phyloP scores from a whole-genome alignment of 1,140 invertebrate species.

The Asobara japonica region DNA sequence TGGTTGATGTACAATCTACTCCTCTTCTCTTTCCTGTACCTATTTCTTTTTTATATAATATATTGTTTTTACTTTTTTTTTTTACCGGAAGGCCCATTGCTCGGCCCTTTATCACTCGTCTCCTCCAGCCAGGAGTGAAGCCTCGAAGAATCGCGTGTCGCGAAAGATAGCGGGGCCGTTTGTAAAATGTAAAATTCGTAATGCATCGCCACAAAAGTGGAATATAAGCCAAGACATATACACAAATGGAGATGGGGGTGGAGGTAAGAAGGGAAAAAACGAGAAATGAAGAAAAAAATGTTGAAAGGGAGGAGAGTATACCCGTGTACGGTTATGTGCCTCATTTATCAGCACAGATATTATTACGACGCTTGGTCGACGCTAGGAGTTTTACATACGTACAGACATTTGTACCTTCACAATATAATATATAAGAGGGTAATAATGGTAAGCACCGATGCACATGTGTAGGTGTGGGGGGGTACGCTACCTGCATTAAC shows the following conservation, averaged over 20 bases:
- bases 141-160: slow-evolving; percentile 57
- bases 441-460: slow-evolving; percentile 51
- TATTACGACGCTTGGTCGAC: slow-evolving; percentile 59
- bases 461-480: neutral
- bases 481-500: slow-evolving; percentile 35
- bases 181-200: slow-evolving; percentile 66
- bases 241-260: slow-evolving; percentile 33
- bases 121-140: slow-evolving; percentile 33
- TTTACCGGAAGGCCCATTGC: slow-evolving; percentile 30
- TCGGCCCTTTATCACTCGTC: slow-evolving; percentile 49
- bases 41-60: slow-evolving; percentile 9
- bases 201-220: slow-evolving; percentile 64
- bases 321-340: slow-evolving; percentile 64
- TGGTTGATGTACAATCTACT: slow-evolving; percentile 22
- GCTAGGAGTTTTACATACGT: slow-evolving; percentile 64
- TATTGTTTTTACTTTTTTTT: slow-evolving; percentile 25
- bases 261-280: neutral
- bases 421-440: slow-evolving; percentile 61
- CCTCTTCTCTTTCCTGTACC: neutral
- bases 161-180: slow-evolving; percentile 59
- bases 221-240: slow-evolving; percentile 60
- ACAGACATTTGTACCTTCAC: slow-evolving; percentile 62
- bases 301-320: slow-evolving; percentile 42
- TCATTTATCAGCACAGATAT: slow-evolving; percentile 66
- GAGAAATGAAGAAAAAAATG: slow-evolving; percentile 21